These are phyloP conservation scores for Plebejus anna DNA, from an alignment of 2,888 invertebrate species.

Conservation along the genomic window DNA sequence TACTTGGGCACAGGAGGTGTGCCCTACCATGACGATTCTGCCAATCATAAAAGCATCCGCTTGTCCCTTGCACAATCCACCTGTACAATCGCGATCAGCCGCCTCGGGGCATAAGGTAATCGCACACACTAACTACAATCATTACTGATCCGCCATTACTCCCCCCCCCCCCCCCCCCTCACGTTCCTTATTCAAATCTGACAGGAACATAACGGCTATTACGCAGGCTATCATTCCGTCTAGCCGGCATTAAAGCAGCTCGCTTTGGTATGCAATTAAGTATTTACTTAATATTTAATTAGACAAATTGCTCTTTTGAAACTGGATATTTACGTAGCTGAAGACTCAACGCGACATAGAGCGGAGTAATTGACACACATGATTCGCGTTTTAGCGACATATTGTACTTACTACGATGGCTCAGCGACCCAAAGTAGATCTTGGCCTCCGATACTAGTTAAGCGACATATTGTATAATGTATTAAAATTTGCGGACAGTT, in stretches of 20 bases:
- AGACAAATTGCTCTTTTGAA: background rate
- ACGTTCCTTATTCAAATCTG: constrained; percentile 31
- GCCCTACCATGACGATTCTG: background rate
- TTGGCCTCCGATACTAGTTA: too few species aligned
- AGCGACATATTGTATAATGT: too few species aligned
- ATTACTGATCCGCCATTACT: constrained; percentile 35
- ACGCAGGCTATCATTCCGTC: constrained; percentile 11
- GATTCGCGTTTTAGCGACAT: too few species aligned
- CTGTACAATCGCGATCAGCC: constrained; percentile 37
- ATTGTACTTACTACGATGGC: too few species aligned
- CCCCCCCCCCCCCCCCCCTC: constrained; percentile 22
- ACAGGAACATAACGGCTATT: constrained; percentile 31
- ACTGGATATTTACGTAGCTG: background rate
- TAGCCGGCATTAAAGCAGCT: background rate
- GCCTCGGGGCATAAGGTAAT: constrained; percentile 36
- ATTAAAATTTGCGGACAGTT: too few species aligned
- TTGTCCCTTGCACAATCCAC: background rate
- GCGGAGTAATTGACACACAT: too few species aligned
- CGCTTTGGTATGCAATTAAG: constrained; percentile 6
- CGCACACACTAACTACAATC: constrained; percentile 38
- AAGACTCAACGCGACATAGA: background rate
- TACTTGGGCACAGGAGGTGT: too few species aligned
- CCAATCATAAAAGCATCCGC: background rate
- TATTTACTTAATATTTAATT: background rate
- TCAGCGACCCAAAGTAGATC: too few species aligned